Base-by-base conservation (phyloP, 2,113 vertebrate genomes). In the Addax nasomaculatus region DNA sequence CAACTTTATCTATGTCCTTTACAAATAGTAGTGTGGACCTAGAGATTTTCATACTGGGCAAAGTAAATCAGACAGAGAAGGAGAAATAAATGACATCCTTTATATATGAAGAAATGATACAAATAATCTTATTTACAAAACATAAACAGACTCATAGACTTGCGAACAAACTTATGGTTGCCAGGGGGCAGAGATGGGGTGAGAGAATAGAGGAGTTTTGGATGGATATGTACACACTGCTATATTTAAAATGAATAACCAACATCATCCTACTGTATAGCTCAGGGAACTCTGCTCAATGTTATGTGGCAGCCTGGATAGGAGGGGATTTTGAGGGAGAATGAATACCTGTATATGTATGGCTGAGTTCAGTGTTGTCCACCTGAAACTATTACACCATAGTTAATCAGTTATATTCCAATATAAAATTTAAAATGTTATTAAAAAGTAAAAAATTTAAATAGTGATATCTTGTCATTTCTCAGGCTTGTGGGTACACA, bases 401-500 rank as follows among this genome's bases (percentile, higher is more conserved):
- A 70, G n/a, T 70, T 39, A 67, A 67, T 67, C 64, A 43, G 23
- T 7, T 76, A 43, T 27, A 76, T 43, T 76, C 70, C 23, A 76
- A 27, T 43, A 76, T 76, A 76, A 76, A 76, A 76, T 27, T 27
- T 43, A 43, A 76, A 76, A 14, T 0, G 0, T 27, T 43, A 43
- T 76, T 76, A 27, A 76, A 43, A 76, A 76, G 36, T 4, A 76
- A 43, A 76, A 43, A 43, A 14, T 27, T 85, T 51, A 88, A 64
- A 55, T 14, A 55, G 8, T 43, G 78, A 3, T 36, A 36, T 85
- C 16, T 89, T 51, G 80, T 7, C 21, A 57, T 43, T 70, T 3
- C 2, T 3, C 3, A 33, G 6, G 16, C 13, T 13, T 70, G 0
- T 30, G 14, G 6, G 14, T 29, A 49, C 2, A 51, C 1, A 55